These are phyloP conservation scores for Heloderma charlesbogerti DNA, from an alignment of 2,113 vertebrate species.

Conservation along the genomic window DNA sequence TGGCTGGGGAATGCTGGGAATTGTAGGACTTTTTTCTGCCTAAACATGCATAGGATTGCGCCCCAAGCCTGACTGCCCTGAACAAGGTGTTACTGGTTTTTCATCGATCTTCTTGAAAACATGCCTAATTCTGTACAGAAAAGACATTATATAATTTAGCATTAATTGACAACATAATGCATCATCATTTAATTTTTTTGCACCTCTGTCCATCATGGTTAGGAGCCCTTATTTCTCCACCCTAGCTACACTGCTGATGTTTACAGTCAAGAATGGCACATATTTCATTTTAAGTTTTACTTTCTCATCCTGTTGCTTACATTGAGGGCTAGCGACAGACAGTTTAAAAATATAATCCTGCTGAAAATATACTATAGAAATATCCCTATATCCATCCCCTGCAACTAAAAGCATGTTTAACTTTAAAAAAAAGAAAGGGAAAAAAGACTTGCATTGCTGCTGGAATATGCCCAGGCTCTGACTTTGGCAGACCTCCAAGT, in stretches of 20 bases:
- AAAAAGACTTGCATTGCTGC: background rate
- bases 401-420: constrained; percentile 12
- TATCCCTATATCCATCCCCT: background rate
- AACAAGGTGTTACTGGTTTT: background rate
- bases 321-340: background rate
- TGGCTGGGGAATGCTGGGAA: too few species aligned
- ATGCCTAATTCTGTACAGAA: background rate
- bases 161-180: background rate
- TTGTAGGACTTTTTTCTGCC: too few species aligned
- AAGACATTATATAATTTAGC: background rate
- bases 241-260: background rate
- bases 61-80: background rate
- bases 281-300: background rate
- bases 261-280: background rate
- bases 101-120: background rate
- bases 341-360: background rate
- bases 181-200: background rate
- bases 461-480: constrained; percentile 1
- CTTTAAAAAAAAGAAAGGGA: background rate
- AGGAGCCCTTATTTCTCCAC: background rate
- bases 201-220: background rate
- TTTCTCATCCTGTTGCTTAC: background rate
- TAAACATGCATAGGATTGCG: too few species aligned
- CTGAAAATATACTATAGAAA: background rate
- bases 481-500: constrained; percentile 37